Conservation (phyloP, 1,140 invertebrate genomes). For the Hyles vespertilio region DNA sequence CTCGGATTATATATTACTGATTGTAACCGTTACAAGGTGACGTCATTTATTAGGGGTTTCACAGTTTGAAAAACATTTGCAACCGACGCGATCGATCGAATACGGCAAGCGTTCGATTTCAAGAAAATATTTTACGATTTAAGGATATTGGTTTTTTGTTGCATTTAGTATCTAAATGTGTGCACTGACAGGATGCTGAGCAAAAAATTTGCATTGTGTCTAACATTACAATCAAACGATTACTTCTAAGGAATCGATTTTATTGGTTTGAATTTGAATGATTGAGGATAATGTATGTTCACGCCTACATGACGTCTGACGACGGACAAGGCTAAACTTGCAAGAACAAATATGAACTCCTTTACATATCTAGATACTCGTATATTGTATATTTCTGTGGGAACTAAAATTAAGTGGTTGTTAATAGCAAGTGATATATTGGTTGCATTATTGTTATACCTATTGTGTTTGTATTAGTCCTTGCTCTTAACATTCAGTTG, state of each 20-base stretch:
- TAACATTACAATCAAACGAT: neutral
- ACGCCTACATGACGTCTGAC: neutral
- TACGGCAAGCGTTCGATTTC: conserved; percentile 10
- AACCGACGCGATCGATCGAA: conserved; percentile 3
- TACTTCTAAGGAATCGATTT: too few species aligned
- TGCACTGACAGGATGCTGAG: conserved; percentile 3
- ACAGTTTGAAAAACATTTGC: conserved; percentile 9
- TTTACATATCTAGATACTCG: too few species aligned
- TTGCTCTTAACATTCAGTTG: too few species aligned
- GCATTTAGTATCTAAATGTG: neutral
- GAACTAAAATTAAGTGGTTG: too few species aligned
- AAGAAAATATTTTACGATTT: conserved; percentile 19
- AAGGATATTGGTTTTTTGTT: conserved; percentile 15
- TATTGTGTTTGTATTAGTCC: too few species aligned
- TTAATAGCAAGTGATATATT: too few species aligned
- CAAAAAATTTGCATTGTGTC: neutral
- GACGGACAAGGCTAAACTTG: too few species aligned
- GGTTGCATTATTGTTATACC: too few species aligned
- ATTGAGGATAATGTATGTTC: neutral
- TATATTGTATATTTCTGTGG: too few species aligned
- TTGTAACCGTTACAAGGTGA: neutral
- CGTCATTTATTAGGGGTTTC: too few species aligned
- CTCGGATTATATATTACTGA: neutral
- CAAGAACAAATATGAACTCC: too few species aligned
- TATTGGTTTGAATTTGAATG: neutral